These are phyloP conservation scores for Paedocypris micromegethes DNA, from an alignment of 2,797 vertebrate species.

Conservation along the genomic window DNA sequence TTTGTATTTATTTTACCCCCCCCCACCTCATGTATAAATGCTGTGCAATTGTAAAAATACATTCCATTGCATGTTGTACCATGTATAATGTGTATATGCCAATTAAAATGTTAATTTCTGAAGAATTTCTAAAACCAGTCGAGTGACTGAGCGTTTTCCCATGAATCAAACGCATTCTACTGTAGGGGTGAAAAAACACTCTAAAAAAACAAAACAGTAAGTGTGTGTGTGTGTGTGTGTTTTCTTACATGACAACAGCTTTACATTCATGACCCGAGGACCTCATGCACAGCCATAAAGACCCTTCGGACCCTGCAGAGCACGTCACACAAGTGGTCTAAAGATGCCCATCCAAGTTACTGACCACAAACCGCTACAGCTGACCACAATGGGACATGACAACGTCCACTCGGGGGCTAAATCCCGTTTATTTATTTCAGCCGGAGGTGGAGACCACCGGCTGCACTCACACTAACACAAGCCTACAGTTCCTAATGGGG, in stretches of 20 bases:
- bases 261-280: conserved; percentile 11
- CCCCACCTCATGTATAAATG: no score
- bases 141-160: no score
- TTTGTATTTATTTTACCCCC: no score
- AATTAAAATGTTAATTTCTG: no score
- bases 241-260: background rate
- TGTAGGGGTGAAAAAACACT: no score
- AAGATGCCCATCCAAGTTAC: conserved; percentile 64
- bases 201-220: no score
- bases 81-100: no score
- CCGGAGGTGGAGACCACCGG: conserved; percentile 40
- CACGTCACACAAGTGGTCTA: conserved; percentile 49
- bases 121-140: no score
- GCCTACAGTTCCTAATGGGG: conserved; percentile 27
- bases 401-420: conserved; percentile 56
- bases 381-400: conserved; percentile 66
- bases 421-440: conserved; percentile 33
- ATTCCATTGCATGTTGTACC: no score
- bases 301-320: background rate
- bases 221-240: no score
- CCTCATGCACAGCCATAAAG: background rate
- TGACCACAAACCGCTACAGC: conserved; percentile 69
- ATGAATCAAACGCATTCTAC: no score
- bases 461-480: conserved; percentile 42
- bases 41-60: no score